Conservation (phyloP, 1,140 invertebrate genomes). For the Leptinotarsa undecemlineata region DNA sequence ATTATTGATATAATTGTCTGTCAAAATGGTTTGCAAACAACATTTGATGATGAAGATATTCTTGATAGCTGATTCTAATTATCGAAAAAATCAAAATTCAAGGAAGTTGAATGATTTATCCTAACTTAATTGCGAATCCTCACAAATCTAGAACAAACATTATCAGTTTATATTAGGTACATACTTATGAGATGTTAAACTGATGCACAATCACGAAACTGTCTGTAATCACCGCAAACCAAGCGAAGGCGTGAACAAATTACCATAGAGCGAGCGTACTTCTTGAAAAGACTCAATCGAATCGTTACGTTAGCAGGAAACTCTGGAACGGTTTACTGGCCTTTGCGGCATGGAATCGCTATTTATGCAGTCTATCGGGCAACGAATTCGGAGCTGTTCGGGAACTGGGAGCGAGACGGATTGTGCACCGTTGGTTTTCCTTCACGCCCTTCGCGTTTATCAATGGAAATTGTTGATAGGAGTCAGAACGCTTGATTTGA, state of each 20-base stretch:
- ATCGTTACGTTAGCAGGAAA: background rate
- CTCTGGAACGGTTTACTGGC: background rate
- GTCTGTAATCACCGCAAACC: background rate
- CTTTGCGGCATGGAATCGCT: background rate
- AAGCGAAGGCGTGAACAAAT: background rate
- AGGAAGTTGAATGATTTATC: no score
- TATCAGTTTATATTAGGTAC: no score
- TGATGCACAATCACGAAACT: background rate
- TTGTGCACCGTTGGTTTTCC: background rate
- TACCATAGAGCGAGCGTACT: background rate
- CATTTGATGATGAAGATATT: no score
- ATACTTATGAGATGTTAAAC: no score
- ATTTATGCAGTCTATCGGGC: background rate
- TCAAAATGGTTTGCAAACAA: no score
- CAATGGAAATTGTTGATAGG: background rate
- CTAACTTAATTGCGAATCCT: no score
- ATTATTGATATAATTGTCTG: no score
- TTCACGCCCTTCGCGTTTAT: background rate
- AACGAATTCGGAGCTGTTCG: background rate
- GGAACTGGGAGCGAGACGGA: conserved; percentile 1
- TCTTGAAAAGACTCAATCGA: background rate
- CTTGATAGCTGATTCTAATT: no score
- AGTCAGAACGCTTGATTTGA: background rate
- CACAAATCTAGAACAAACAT: no score
- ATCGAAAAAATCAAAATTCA: no score